Evolutionary conservation across 1,140 invertebrate genomes (phyloP).

Genomic region (Araneus ventricosus): DNA sequence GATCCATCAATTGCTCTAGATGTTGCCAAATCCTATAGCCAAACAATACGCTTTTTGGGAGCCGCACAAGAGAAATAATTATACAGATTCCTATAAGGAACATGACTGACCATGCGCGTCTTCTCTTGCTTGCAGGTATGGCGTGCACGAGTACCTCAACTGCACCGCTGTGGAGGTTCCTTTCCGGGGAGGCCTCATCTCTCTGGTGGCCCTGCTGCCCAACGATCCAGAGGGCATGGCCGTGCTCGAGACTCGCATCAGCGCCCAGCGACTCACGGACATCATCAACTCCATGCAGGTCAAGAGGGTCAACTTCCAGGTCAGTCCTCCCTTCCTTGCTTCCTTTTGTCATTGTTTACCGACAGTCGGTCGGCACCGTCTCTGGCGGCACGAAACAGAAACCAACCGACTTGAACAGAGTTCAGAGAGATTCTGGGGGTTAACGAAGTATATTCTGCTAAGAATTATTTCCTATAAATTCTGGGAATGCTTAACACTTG

Average conservation of each 20-base stretch:
- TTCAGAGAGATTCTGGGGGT: background rate
- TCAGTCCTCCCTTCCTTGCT: constrained; percentile 17
- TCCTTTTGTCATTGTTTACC: background rate
- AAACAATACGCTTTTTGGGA: no score
- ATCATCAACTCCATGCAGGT: constrained; percentile 77
- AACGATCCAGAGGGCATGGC: constrained; percentile 74
- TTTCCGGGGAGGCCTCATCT: constrained; percentile 76
- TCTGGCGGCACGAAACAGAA: background rate
- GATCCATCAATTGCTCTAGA: no score
- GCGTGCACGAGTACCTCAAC: constrained; percentile 75
- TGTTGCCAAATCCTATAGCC: no score
- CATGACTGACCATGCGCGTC: background rate
- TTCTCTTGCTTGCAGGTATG: constrained; percentile 49
- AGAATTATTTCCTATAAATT: no score
- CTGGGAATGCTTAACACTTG: no score
- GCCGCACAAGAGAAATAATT: no score
- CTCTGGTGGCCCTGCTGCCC: constrained; percentile 76
- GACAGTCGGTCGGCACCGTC: background rate
- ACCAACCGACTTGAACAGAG: background rate
- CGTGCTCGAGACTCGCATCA: constrained; percentile 76
- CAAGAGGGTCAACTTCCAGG: constrained; percentile 76
- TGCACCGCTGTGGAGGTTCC: constrained; percentile 77
- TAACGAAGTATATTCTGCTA: background rate
- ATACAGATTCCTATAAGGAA: no score
- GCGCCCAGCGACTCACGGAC: constrained; percentile 77